phyloP scores from a whole-genome alignment of 2,113 vertebrate genomes.

The Thymallus thymallus region DNA sequence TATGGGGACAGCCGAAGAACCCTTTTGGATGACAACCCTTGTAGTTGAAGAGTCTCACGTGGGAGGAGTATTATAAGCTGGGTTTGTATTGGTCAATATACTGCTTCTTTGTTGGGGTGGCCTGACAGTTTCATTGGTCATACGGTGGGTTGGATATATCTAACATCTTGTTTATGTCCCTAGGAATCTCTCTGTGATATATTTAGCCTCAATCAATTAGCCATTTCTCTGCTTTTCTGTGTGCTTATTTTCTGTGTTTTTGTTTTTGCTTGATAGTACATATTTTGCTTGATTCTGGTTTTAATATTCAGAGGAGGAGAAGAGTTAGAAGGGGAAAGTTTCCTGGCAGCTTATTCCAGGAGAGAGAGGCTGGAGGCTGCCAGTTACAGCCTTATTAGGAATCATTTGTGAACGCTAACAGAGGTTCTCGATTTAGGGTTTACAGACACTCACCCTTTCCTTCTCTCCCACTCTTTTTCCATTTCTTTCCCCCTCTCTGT shows the following conservation, averaged over 20 bases:
- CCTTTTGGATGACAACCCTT: too few species aligned
- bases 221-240: neutral
- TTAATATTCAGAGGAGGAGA: conserved; percentile 46
- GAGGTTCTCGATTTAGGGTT: conserved; percentile 59
- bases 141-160: neutral
- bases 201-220: neutral
- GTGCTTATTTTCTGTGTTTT: conserved; percentile 5
- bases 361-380: conserved; percentile 51
- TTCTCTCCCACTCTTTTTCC: conserved; percentile 26
- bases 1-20: too few species aligned
- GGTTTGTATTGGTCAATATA: too few species aligned
- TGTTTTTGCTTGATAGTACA: conserved; percentile 41
- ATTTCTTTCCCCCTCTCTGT: conserved; percentile 5
- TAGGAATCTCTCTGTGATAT: neutral
- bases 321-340: conserved; percentile 67
- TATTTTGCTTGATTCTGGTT: conserved; percentile 67
- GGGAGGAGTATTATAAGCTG: too few species aligned
- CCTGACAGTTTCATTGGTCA: too few species aligned
- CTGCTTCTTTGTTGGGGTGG: too few species aligned
- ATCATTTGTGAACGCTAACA: conserved; percentile 63
- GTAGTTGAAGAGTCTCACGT: too few species aligned
- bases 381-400: conserved; percentile 80
- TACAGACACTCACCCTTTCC: conserved; percentile 39
- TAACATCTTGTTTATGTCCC: neutral
- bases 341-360: conserved; percentile 69